Base-by-base conservation (phyloP, 2,888 invertebrate genomes). In the Drosophila robusta region DNA sequence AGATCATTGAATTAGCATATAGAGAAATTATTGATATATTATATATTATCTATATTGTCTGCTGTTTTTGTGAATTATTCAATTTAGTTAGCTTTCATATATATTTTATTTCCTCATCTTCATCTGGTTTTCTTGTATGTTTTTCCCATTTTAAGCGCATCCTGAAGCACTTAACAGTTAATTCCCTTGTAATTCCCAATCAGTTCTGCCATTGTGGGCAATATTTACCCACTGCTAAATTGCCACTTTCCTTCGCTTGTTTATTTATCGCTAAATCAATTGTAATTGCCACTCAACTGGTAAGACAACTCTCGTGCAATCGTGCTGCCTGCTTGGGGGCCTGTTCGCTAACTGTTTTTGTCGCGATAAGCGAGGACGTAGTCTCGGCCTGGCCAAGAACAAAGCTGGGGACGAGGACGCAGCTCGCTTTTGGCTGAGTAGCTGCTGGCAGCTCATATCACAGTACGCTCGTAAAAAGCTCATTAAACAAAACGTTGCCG, bases 401-500 rank as follows among this genome's bases (percentile, higher is more conserved):
- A 22, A 39, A 22, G 22, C 3, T 22, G 22, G 22, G 8, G 24
- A 46, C 18, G 41, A 7, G 14, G 42, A 46, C 50, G 18, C 12
- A 42, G 34, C 46, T 51, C 24, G 24, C 29, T 63, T 36, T 34
- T 47, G 16, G 47, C 47, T 49, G 18, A 45, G 45, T 46, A 41
- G 26, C 42, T 44, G 18, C 18, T 16, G 14, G 58, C 26, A 34
- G 67, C 63, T 67, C 45, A 62, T 62, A 57, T 72, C 49, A 42
- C 51, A 47, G 60, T 41, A 56, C 7, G 24, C 73, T 81, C 73
- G 70, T 84, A 78, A 78, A 84, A 87, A 84, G 82, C 85, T 84
- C 78, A 84, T 83, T 87, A 81, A 73, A 68, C 63, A 72, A 72
- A 80, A 70, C 58, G 72, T 66, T 68, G 68, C 56, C 54, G 80